Evolutionary conservation across 2,113 vertebrate species (phyloP).

Genomic region (Lasiurus cinereus): DNA sequence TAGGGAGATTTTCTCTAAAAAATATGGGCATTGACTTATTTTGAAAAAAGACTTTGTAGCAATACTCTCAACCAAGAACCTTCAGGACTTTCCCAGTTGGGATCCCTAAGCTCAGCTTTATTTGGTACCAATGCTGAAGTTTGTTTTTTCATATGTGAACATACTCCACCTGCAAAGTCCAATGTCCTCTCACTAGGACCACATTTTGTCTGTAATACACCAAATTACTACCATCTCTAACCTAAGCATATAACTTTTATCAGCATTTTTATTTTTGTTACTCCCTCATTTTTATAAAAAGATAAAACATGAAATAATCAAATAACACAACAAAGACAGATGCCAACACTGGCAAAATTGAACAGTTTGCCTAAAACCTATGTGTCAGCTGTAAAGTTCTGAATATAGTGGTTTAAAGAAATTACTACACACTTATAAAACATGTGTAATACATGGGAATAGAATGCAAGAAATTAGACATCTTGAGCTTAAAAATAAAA

Average conservation of each 20-base stretch:
- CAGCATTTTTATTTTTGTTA: not conserved
- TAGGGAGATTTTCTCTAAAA: not conserved
- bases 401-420: not conserved
- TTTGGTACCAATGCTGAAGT: not conserved
- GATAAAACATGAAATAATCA: not conserved
- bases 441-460: not conserved
- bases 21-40: not conserved
- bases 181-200: not conserved
- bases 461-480: not conserved
- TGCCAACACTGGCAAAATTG: not conserved
- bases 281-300: not conserved
- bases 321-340: not conserved
- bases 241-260: not conserved
- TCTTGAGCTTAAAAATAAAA: conserved; percentile 8
- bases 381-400: not conserved
- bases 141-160: not conserved
- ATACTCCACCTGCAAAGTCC: not conserved
- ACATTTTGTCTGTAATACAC: not conserved
- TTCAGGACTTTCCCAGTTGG: not conserved
- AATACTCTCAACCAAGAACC: not conserved
- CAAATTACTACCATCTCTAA: not conserved
- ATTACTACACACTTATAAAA: not conserved
- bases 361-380: not conserved
- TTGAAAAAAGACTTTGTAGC: not conserved
- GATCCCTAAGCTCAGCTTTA: not conserved